phyloP scores from a whole-genome alignment of 2,113 vertebrate genomes.

The Antigone vipio region DNA sequence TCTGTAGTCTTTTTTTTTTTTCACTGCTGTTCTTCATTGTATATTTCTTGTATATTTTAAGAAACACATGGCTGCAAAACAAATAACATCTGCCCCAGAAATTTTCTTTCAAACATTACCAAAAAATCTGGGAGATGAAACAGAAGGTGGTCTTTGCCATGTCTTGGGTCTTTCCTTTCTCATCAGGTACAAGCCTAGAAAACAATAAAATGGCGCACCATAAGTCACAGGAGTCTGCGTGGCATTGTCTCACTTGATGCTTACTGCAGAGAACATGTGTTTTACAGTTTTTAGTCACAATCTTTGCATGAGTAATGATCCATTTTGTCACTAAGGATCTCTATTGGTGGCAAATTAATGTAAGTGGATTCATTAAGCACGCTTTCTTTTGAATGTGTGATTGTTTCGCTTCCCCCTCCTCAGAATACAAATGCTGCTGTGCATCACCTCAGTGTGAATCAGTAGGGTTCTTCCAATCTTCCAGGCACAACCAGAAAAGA shows the following conservation, averaged over 20 bases:
- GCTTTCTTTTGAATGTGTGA: background rate
- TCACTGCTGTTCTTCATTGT: background rate
- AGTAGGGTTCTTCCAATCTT: background rate
- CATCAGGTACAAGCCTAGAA: background rate
- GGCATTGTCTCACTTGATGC: background rate
- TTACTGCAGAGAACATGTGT: background rate
- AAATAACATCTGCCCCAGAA: background rate
- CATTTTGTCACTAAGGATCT: background rate
- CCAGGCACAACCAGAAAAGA: background rate
- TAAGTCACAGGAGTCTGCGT: background rate
- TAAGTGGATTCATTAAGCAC: background rate
- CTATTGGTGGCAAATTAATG: background rate
- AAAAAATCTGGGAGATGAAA: background rate
- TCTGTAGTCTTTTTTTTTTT: background rate
- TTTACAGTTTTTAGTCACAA: background rate
- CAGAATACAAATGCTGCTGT: background rate
- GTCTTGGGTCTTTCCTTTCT: background rate
- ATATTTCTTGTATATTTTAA: background rate
- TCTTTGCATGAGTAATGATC: background rate
- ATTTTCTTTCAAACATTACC: background rate
- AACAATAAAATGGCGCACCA: background rate
- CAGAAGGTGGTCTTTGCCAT: background rate
- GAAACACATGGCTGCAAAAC: background rate
- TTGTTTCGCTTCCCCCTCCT: background rate
- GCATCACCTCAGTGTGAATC: background rate